Evolutionary conservation across 2,113 vertebrate genomes (phyloP).

Genomic region (Melanerpes formicivorus): DNA sequence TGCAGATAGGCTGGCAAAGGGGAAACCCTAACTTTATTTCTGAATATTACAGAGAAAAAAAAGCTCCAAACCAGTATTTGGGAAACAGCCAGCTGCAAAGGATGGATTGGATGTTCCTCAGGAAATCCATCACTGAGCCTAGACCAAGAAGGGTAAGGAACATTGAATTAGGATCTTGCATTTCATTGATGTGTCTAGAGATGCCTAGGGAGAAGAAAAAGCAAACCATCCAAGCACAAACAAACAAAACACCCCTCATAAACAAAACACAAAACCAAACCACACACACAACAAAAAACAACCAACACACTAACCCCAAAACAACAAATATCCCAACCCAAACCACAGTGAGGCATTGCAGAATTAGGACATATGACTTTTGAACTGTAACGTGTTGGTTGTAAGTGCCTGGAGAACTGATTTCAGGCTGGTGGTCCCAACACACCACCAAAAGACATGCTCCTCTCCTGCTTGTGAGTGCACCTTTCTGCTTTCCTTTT

Average conservation of each 20-base stretch:
- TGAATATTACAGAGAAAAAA: not conserved
- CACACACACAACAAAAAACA: no score
- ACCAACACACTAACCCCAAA: no score
- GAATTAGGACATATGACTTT: not conserved
- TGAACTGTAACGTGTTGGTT: no score
- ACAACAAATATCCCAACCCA: no score
- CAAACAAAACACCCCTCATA: no score
- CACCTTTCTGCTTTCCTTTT: not conserved
- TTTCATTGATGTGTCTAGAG: not conserved
- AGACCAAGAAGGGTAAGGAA: not conserved
- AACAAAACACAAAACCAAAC: no score
- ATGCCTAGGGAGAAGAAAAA: not conserved
- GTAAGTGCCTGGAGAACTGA: not conserved
- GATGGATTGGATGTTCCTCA: fast-evolving
- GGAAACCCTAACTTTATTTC: not conserved
- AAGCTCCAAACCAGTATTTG: not conserved
- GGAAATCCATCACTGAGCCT: not conserved
- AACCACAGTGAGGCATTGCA: not conserved
- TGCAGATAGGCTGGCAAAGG: not conserved
- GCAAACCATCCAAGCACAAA: not conserved
- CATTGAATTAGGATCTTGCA: not conserved
- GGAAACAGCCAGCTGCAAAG: not conserved
- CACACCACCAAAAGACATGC: not conserved
- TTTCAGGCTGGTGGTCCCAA: not conserved
- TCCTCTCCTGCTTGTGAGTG: not conserved